These are phyloP conservation scores for Mamestra brassicae DNA, from an alignment of 2,888 invertebrate genomes.

Conservation along the genomic window DNA sequence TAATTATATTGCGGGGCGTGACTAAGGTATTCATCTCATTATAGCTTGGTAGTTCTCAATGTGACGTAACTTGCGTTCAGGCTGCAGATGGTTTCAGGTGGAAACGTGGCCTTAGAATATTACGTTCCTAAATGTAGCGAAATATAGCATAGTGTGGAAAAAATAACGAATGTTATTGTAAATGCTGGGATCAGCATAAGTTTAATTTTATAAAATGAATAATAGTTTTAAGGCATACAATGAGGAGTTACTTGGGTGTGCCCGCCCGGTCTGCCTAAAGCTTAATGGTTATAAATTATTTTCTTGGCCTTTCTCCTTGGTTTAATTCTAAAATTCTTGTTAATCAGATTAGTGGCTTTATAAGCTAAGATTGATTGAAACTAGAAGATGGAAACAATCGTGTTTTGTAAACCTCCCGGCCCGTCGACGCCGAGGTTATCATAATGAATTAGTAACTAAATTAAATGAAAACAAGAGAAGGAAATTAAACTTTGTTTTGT, in stretches of 20 bases:
- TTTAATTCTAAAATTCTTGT: slow-evolving; percentile 34
- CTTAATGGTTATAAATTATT: slow-evolving; percentile 32
- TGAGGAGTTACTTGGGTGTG: not conserved
- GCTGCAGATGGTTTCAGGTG: no score
- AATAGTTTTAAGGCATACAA: not conserved
- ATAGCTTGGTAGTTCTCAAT: no score
- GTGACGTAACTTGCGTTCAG: no score
- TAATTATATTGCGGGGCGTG: no score
- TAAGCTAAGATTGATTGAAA: slow-evolving; percentile 51
- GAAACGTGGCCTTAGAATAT: no score
- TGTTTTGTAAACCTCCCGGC: slow-evolving; percentile 43
- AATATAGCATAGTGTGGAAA: no score
- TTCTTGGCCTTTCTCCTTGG: slow-evolving; percentile 23
- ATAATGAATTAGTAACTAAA: slow-evolving; percentile 53
- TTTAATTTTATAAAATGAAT: not conserved
- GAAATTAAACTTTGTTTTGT: slow-evolving; percentile 41
- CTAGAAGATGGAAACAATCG: slow-evolving; percentile 45
- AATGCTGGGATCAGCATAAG: no score
- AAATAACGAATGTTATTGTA: no score
- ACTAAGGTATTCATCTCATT: no score
- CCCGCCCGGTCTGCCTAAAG: not conserved
- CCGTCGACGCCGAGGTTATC: slow-evolving; percentile 38
- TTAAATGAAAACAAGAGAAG: slow-evolving; percentile 53
- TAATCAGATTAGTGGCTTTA: slow-evolving; percentile 46
- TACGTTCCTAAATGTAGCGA: no score